Base-by-base conservation (phyloP, 2,797 vertebrate species). In the Protonibea diacanthus region DNA sequence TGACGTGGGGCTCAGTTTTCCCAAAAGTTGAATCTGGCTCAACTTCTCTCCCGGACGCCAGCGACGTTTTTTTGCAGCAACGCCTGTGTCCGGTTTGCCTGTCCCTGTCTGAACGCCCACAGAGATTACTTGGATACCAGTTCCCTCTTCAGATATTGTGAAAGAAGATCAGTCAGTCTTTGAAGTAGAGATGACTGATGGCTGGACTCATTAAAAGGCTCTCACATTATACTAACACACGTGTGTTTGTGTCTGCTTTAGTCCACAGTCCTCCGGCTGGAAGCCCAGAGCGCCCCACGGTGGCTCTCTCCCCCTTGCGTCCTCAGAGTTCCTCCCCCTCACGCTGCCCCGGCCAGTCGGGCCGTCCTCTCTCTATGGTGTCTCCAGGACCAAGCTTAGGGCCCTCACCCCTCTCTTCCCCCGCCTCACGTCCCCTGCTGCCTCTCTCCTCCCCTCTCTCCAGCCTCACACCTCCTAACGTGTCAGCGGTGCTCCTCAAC, bases 391-490 rank as follows among this genome's bases (percentile, higher is more conserved):
- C 97, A 15, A 75, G 94, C 65, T 95, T 96, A 75, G 97, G 96
- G 61, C 90, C 95, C 0, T 92, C 93, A 0, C 10, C 93, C 0
- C 95, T 96, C 62, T 92, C 93, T 12, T 93, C 95, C 2, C 92
- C 91, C 0, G 89, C 93, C 27, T 85, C 90, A 0, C 93, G 97
- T 53, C 95, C 96, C 18, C 92, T 96, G 78, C 96, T 97, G 64
- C 95, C 97, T 0, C 95, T 98, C 70, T 96, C 95, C 3, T 98
- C 97, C 0, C 96, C 97, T 0, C 96, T 97, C 0, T 95, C 96
- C 0, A 97, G 97, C 80, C 95, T 99, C 92, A 98, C 97, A 0
- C 97, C 97, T 0, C 97, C 97, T 51, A 99, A 97, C 5, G 91
- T 97, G 89, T 97, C 93, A 0, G 96, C 97, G 0, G 95, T 95